Evolutionary conservation across 2,888 invertebrate genomes (phyloP).

Genomic region (Yponomeuta plumbellus): DNA sequence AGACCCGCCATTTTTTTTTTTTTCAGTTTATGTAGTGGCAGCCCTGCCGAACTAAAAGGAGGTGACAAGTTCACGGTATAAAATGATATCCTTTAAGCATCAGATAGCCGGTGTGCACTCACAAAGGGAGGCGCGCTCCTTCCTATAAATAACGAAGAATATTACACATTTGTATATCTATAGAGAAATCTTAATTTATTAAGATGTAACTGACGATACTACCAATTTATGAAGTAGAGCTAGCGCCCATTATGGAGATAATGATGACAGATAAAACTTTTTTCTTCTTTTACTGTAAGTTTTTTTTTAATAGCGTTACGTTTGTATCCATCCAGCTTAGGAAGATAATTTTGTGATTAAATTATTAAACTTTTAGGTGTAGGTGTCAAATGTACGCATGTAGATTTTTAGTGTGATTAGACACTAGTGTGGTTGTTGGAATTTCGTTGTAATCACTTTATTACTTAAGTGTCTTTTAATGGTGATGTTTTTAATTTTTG

Average conservation of each 20-base stretch:
- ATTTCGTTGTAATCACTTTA: neutral
- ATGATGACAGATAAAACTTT: constrained; percentile 46
- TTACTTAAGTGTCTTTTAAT: neutral
- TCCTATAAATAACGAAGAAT: constrained; percentile 59
- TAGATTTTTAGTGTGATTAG: neutral
- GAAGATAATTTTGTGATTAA: neutral
- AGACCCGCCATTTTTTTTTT: neutral
- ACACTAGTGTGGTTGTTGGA: neutral
- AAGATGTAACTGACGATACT: constrained; percentile 57
- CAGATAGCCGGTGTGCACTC: constrained; percentile 47
- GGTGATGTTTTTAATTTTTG: neutral
- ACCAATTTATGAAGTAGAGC: constrained; percentile 50
- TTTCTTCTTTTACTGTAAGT: constrained; percentile 19
- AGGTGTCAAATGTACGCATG: neutral
- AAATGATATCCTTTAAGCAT: constrained; percentile 54
- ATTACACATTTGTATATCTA: constrained; percentile 45
- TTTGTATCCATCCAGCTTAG: neutral
- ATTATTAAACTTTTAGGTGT: neutral
- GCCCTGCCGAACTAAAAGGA: neutral
- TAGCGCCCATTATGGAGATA: constrained; percentile 49
- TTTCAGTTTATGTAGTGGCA: neutral
- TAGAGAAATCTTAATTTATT: constrained; percentile 65
- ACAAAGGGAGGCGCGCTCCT: constrained; percentile 43
- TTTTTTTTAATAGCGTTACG: constrained; percentile 5
- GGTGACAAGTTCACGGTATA: constrained; percentile 42